A percentile compares a stretch with the other conserved stretches of the same genome.
Conservation (phyloP, 2,113 vertebrate genomes). For the Nanorana parkeri region DNA sequence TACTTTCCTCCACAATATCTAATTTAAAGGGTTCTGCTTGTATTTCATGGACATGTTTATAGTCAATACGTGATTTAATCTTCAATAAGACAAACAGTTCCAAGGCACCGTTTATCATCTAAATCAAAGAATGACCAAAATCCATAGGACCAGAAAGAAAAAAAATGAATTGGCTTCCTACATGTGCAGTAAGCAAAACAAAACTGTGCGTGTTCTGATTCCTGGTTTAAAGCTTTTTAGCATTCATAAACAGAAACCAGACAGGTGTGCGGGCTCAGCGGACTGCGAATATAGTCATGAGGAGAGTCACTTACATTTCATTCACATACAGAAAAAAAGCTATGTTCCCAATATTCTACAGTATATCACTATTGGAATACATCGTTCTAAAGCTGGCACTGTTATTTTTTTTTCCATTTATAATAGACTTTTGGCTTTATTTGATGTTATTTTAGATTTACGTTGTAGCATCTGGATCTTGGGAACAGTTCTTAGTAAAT, state of each 20-base stretch:
- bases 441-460: too few relatives aligned
- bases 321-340: not conserved
- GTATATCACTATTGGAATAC: too few relatives aligned
- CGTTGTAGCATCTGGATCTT: too few relatives aligned
- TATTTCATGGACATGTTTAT: constrained; percentile 56
- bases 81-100: constrained; percentile 24
- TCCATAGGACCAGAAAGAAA: not conserved
- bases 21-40: constrained; percentile 51
- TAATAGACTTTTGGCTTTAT: too few relatives aligned
- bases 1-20: constrained; percentile 45
- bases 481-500: too few relatives aligned
- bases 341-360: not conserved
- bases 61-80: constrained; percentile 51
- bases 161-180: constrained; percentile 21
- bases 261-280: not conserved
- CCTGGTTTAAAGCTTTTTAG: constrained; percentile 1
- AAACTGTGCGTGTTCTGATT: constrained; percentile 1
- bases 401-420: too few relatives aligned
- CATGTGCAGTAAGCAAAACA: not conserved
- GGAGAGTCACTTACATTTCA: constrained; percentile 19
- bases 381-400: too few relatives aligned
- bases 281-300: not conserved
- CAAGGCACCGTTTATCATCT: constrained; percentile 25
- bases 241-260: not conserved
- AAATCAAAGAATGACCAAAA: constrained; percentile 27